These are phyloP conservation scores for Protophormia terraenovae DNA, from an alignment of 2,888 invertebrate species.

Conservation along the genomic window DNA sequence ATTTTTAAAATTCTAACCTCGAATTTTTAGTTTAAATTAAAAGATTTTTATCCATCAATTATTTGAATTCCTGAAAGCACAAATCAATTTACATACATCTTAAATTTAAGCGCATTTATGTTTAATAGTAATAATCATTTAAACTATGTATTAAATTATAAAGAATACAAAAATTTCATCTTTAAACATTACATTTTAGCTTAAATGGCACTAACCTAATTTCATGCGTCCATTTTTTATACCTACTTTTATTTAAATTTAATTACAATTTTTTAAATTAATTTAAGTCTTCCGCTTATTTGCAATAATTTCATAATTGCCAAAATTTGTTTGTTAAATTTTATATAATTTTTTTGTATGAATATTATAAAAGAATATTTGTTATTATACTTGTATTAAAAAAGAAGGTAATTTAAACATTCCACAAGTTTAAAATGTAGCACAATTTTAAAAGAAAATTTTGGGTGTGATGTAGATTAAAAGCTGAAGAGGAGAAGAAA, in stretches of 20 bases:
- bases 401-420: slow-evolving; percentile 29
- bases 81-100: no score
- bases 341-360: not conserved
- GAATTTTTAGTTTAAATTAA: no score
- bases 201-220: not conserved
- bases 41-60: no score
- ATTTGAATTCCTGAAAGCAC: no score
- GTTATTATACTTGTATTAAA: not conserved
- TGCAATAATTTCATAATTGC: slow-evolving; percentile 40
- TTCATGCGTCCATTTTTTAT: not conserved
- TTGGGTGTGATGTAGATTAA: slow-evolving; percentile 23
- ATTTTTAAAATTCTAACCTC: no score
- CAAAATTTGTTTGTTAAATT: slow-evolving; percentile 14
- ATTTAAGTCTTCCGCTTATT: slow-evolving; percentile 58
- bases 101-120: no score
- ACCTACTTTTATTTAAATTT: not conserved
- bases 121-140: no score
- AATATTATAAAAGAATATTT: slow-evolving; percentile 2
- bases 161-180: no score
- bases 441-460: slow-evolving; percentile 3
- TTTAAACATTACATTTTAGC: no score
- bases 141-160: no score
- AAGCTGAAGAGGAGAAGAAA: not conserved
- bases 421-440: slow-evolving; percentile 62
- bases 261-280: not conserved